Conservation (phyloP, 2,888 invertebrate genomes). For the Eilema griseolum region DNA sequence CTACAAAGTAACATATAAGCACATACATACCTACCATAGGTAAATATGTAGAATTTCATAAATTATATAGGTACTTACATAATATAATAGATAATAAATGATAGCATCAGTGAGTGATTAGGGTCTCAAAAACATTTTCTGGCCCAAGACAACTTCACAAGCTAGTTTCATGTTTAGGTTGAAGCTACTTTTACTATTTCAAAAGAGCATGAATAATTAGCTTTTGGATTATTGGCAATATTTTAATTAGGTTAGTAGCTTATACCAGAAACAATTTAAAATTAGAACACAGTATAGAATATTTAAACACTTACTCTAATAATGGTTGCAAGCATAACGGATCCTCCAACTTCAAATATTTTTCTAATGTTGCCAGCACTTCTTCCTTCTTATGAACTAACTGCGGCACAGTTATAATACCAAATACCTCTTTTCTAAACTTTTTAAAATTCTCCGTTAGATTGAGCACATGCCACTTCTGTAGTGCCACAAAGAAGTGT, state of each 20-base stretch:
- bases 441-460: conserved; percentile 93
- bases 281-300: neutral
- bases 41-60: no score
- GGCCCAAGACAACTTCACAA: no score
- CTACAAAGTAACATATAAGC: no score
- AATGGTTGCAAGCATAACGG: conserved; percentile 92
- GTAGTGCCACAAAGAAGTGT: conserved; percentile 92
- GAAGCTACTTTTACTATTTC: no score
- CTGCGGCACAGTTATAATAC: conserved; percentile 94
- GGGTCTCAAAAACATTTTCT: no score
- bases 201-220: neutral
- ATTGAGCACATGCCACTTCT: conserved; percentile 96
- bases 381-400: conserved; percentile 93
- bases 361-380: conserved; percentile 90
- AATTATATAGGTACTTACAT: no score
- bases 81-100: no score
- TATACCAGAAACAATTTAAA: no score
- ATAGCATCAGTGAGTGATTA: no score
- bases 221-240: neutral
- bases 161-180: no score
- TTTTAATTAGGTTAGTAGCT: no score
- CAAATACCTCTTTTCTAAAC: conserved; percentile 91
- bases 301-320: conserved; percentile 90
- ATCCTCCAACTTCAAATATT: conserved; percentile 91
- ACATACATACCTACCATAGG: no score